Percentiles rank a stretch among this genome's conserved stretches.
These are phyloP conservation scores for Eretmochelys imbricata DNA, from an alignment of 2,113 vertebrate genomes.

Conservation along the genomic window DNA sequence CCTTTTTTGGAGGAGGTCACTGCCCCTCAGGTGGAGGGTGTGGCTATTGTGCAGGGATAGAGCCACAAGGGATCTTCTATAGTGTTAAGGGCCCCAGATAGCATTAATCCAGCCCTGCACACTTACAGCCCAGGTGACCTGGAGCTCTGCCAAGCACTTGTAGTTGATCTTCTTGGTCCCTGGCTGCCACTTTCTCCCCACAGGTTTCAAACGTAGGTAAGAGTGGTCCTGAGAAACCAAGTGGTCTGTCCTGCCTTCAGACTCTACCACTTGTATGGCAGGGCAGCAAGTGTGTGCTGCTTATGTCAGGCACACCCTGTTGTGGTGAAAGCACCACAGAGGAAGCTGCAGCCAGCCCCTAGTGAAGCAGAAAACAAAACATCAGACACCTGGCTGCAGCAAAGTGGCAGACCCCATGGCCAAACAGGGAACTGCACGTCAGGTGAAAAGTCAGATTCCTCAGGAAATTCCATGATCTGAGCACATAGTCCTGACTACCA, in stretches of 20 bases:
- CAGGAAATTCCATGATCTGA: not conserved
- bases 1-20: not conserved
- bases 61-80: not conserved
- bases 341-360: not conserved
- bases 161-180: too few species aligned
- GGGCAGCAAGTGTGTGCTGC: too few species aligned
- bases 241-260: too few species aligned
- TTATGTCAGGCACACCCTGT: too few species aligned
- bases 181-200: too few species aligned
- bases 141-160: not conserved
- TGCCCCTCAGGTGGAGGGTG: not conserved
- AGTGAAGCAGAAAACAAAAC: not conserved
- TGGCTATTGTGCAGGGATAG: not conserved
- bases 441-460: not conserved
- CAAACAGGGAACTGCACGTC: not conserved
- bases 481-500: too few species aligned
- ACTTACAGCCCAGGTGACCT: too few species aligned
- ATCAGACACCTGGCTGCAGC: not conserved
- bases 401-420: not conserved
- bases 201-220: too few species aligned
- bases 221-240: too few species aligned
- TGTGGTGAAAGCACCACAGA: not conserved
- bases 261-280: too few species aligned
- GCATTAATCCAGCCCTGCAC: too few species aligned
- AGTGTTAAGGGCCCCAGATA: too few species aligned